Conservation (phyloP, 2,888 invertebrate species). For the Tinea semifulvella region DNA sequence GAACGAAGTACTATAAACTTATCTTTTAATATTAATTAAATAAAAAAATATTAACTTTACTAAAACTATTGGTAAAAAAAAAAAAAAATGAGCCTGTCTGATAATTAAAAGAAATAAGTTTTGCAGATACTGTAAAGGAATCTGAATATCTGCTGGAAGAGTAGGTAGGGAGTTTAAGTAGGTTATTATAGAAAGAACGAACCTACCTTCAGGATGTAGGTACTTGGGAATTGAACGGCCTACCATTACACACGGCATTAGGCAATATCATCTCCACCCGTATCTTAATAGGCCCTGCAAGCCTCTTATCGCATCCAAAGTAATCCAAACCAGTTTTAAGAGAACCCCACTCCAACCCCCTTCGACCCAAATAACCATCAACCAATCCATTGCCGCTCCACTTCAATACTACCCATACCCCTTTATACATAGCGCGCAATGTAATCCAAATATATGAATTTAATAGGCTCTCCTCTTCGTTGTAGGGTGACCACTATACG, state of each 20-base stretch:
- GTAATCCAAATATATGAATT: not conserved
- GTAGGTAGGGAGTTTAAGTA: no score
- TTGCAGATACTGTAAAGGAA: no score
- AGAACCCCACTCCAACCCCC: not conserved
- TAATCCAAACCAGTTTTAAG: constrained; percentile 7
- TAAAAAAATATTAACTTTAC: no score
- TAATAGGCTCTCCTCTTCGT: not conserved
- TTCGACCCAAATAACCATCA: not conserved
- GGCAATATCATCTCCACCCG: not conserved
- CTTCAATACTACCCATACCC: not conserved
- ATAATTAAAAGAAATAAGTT: no score
- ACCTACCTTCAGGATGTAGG: no score
- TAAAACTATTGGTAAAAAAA: no score
- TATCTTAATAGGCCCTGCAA: not conserved
- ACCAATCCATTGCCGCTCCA: not conserved
- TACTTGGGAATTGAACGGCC: no score
- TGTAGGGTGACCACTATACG: constrained; percentile 1
- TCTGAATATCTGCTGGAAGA: no score
- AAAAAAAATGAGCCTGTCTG: no score
- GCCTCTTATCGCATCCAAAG: constrained; percentile 4
- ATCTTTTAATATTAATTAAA: no score
- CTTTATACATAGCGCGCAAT: not conserved
- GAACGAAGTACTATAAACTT: no score
- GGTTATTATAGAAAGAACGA: no score
- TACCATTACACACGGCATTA: not conserved